Evolutionary conservation across 2,113 vertebrate genomes (phyloP).

Genomic region (Embiotoca jacksoni): DNA sequence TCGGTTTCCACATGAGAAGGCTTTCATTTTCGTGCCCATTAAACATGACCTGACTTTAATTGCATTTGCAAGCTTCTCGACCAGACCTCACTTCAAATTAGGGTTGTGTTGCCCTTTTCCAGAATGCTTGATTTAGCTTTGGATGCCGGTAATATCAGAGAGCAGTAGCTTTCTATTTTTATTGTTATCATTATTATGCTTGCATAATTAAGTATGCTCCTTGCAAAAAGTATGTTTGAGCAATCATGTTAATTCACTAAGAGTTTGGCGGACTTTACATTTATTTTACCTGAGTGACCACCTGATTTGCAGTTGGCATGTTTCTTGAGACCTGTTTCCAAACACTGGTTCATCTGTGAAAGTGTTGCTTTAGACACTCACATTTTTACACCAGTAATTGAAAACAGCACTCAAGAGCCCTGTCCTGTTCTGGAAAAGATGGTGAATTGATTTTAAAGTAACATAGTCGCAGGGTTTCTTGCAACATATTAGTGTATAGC

Average conservation of each 20-base stretch:
- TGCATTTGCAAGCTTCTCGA: constrained; percentile 68
- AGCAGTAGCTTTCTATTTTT: constrained; percentile 16
- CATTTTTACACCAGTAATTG: not conserved
- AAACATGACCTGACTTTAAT: constrained; percentile 76
- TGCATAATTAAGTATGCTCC: constrained; percentile 13
- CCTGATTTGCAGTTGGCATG: not conserved
- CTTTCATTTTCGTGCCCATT: constrained; percentile 76
- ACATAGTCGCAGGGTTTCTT: not conserved
- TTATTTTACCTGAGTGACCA: not conserved
- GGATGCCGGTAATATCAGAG: constrained; percentile 28
- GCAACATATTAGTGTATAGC: not conserved
- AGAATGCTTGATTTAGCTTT: constrained; percentile 49
- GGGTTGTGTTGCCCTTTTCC: constrained; percentile 47
- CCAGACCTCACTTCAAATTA: constrained; percentile 67
- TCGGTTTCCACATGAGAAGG: constrained; percentile 64
- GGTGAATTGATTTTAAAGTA: constrained; percentile 6
- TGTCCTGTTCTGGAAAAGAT: not conserved
- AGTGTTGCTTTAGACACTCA: not conserved
- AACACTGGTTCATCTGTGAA: constrained; percentile 14
- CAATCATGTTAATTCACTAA: constrained; percentile 20
- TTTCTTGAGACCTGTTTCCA: not conserved
- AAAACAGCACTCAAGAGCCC: not conserved
- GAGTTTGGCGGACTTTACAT: not conserved
- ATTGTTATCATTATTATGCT: constrained; percentile 33
- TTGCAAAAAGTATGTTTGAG: constrained; percentile 5